phyloP scores from a whole-genome alignment of 2,888 invertebrate species.

The Ceramica pisi region DNA sequence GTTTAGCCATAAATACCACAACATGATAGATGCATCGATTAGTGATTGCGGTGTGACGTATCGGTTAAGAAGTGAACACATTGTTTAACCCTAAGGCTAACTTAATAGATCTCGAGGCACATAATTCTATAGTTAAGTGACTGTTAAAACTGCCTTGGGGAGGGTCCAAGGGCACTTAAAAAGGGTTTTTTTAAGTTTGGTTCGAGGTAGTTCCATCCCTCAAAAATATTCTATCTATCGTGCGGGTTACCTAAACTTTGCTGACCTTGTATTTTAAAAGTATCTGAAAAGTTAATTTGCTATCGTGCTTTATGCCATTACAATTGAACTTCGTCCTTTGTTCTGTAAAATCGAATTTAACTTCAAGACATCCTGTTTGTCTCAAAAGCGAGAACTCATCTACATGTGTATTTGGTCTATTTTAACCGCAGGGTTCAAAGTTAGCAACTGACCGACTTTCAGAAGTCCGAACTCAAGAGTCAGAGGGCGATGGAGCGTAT shows the following conservation, averaged over 20 bases:
- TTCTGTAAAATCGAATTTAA: slow-evolving; percentile 18
- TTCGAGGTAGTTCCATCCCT: background rate
- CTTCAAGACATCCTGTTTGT: slow-evolving; percentile 14
- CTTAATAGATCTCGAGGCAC: no score
- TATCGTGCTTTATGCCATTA: background rate
- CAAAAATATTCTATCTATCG: no score
- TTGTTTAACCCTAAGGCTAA: background rate
- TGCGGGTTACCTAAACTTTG: no score
- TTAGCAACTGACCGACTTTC: slow-evolving; percentile 50
- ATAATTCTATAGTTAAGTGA: background rate
- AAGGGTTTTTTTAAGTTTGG: background rate
- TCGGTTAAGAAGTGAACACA: slow-evolving; percentile 14
- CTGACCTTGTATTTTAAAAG: background rate
- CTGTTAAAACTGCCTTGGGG: no score
- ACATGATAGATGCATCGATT: slow-evolving; percentile 37
- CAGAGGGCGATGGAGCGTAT: slow-evolving; percentile 33
- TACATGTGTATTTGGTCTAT: slow-evolving; percentile 40
- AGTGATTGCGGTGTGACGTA: slow-evolving; percentile 23
- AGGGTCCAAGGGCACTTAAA: background rate
- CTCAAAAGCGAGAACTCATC: slow-evolving; percentile 28
- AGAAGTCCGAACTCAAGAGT: slow-evolving; percentile 36
- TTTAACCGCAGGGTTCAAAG: slow-evolving; percentile 38
- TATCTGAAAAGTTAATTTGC: no score
- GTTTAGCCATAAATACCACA: slow-evolving; percentile 15
- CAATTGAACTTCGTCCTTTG: background rate